Base-by-base conservation (phyloP, 30 jellyfish, hydroid and myxozoan genomes). In the Cassiopea xamachana region DNA sequence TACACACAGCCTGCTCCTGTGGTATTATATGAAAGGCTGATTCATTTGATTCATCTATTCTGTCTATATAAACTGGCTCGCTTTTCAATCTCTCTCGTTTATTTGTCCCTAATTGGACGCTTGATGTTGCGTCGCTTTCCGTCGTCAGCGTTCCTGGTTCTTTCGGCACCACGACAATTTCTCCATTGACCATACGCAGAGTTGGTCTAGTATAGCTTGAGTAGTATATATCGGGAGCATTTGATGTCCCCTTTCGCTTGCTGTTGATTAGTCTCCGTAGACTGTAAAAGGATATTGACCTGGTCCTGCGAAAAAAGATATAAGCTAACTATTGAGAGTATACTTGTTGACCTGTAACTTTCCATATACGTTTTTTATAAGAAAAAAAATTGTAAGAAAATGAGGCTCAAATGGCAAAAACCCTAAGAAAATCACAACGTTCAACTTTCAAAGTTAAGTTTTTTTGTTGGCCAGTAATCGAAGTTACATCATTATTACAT, bases 191-290 rank as follows among this genome's bases (percentile, higher is more conserved):
- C 93, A 86, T 86, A 14, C 93, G 85, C 47, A 86, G 16, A 43
- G 93, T 86, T 44, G 93, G 93, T 0, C 93, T 68, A 51, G 87
- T 74, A 64, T 86, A 86, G 43, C 93, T 86, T 48, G 93, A 86
- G 61, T 71, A 86, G 60, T 17, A 86, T 4, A 77, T 75, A 67
- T 86, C 93, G 12, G 93, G 93, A 61, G 88, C 75, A 46, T 75
- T 59, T 62, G 85, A 58, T 44, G 62, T 46, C 19, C 80, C 58
- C 14, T 80, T 67, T 46, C 93, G 87, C 58, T 64, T 76, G 74
- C 81, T 76, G 8, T 58, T 46, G 44, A 86, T 10, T 76, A 60
- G 79, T 61, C 87, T 76, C 49, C 87, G 87, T 16, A 86, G 81
- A 60, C 82, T 86, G 74, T 86, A 58, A 71, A 86, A 77, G 39